Evolutionary conservation across 2,113 vertebrate genomes (phyloP).

Genomic region (Melospiza melodia): DNA sequence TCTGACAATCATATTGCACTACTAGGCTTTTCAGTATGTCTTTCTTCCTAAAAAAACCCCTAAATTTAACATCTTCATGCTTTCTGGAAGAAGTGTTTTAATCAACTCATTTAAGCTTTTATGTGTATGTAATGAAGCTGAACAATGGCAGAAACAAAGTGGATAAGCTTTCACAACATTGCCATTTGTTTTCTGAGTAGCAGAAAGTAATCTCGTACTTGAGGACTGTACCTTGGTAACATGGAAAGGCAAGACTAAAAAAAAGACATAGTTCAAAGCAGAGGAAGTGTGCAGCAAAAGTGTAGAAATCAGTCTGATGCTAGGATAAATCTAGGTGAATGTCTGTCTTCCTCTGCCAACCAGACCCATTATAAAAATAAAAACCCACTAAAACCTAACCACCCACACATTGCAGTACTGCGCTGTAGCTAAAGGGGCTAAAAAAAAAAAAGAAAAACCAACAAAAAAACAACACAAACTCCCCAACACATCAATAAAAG

Average conservation of each 20-base stretch:
- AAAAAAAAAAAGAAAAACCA: fast-evolving
- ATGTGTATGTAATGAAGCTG: not conserved
- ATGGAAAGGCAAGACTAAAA: not conserved
- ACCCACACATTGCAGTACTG: not conserved
- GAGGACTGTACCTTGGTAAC: not conserved
- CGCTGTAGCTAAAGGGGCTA: not conserved
- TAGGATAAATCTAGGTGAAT: not conserved
- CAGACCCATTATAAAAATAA: not conserved
- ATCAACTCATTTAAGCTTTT: not conserved
- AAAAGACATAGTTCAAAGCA: not conserved
- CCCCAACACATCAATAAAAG: not conserved
- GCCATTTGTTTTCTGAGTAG: not conserved
- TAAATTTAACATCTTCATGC: not conserved
- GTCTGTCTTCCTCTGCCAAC: not conserved
- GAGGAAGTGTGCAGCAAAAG: not conserved
- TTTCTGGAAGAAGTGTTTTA: not conserved
- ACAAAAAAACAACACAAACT: no score
- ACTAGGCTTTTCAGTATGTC: not conserved
- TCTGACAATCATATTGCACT: not conserved
- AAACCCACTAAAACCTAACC: not conserved
- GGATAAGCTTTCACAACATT: not conserved
- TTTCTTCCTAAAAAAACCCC: not conserved
- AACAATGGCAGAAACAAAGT: not conserved
- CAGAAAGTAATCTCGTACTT: not conserved
- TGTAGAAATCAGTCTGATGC: not conserved